Evolutionary conservation across 92 coral and sea anemone genomes (phyloP).

Genomic region (Montipora capitata): DNA sequence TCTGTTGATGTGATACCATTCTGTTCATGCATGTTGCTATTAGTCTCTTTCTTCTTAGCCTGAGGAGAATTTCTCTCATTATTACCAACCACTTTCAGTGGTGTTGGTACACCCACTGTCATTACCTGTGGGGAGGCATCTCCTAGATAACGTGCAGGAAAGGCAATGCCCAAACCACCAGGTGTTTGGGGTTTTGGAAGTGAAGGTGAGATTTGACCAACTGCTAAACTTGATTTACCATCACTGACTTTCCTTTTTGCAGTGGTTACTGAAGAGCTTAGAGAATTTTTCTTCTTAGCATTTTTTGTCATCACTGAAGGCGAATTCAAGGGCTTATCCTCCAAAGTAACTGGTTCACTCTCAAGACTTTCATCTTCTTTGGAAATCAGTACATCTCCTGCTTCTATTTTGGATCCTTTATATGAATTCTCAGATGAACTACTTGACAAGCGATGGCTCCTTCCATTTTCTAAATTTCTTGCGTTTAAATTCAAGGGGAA

Average conservation of each 20-base stretch:
- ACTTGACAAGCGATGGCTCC: slow-evolving; percentile 35
- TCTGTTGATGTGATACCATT: slow-evolving; percentile 33
- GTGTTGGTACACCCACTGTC: slow-evolving; percentile 84
- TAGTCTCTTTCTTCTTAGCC: slow-evolving; percentile 54
- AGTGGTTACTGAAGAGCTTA: neutral
- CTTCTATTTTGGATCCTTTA: slow-evolving; percentile 29
- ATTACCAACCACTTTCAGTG: slow-evolving; percentile 69
- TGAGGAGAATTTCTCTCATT: slow-evolving; percentile 88
- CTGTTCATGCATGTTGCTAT: slow-evolving; percentile 2
- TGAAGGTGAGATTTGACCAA: slow-evolving; percentile 49
- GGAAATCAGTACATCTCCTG: slow-evolving; percentile 56
- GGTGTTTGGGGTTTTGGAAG: slow-evolving; percentile 74
- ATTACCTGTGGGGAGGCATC: slow-evolving; percentile 54
- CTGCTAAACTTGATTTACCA: slow-evolving; percentile 28
- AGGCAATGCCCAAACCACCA: slow-evolving; percentile 62
- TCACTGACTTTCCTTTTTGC: slow-evolving; percentile 29
- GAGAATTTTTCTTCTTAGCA: slow-evolving; percentile 31
- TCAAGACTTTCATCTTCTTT: slow-evolving; percentile 80
- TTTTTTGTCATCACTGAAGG: slow-evolving; percentile 56
- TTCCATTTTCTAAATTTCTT: neutral
- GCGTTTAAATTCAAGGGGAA: neutral
- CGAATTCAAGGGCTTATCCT: slow-evolving; percentile 75
- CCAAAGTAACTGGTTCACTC: slow-evolving; percentile 84
- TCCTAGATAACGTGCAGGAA: slow-evolving; percentile 77
- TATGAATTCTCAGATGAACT: slow-evolving; percentile 69